Evolutionary conservation across 2,113 vertebrate genomes (phyloP), one percentile per base, ranked within the genome.

Genomic region (Clarias batrachus): DNA sequence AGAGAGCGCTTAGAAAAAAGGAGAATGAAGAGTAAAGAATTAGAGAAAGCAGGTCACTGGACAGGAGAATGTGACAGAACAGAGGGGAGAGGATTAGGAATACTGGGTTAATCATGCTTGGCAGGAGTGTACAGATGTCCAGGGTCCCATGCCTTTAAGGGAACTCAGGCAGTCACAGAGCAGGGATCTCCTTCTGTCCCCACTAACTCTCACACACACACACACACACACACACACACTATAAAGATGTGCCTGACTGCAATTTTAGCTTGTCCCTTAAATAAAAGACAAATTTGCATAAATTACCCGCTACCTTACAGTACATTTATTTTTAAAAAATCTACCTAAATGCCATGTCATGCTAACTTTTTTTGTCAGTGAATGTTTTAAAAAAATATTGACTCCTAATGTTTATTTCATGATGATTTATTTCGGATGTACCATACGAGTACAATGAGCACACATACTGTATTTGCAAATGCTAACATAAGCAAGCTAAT

Each of bases 111-210:
- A 87, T 87, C 88, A 79, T 65, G 21, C 83, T 74, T 68, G 81
- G 83, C 84, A 70, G 83, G 81, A 78, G 78, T 65, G 30, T 87
- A 83, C 89, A 89, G 89, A 89, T 89, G 89, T 83, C 86, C 80
- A 85, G 73, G 41, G 56, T 89, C 89, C 80, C 84, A 83, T 63
- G 74, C n/a, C 37, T 70, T 83, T 37, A 66, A 71, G n/a, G 85
- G 71, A 84, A 87, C n/a, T 1, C 52, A 62, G 65, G 65, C 54
- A 60, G 87, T 74, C 48, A 85, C 68, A 57, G 86, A 65, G 52
- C 62, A 82, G 82, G 85, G 85, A 89, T 77, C 77, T 78, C 84
- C 76, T 70, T 52, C 27, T 78, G 62, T 12, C 21, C 12, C 0
- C 82, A 4, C 62, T 62, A 48, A 62, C 70, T n/a, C n/a, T n/a